Evolutionary conservation across 2,888 invertebrate genomes (phyloP).

Genomic region (Ptilodon capucinus): DNA sequence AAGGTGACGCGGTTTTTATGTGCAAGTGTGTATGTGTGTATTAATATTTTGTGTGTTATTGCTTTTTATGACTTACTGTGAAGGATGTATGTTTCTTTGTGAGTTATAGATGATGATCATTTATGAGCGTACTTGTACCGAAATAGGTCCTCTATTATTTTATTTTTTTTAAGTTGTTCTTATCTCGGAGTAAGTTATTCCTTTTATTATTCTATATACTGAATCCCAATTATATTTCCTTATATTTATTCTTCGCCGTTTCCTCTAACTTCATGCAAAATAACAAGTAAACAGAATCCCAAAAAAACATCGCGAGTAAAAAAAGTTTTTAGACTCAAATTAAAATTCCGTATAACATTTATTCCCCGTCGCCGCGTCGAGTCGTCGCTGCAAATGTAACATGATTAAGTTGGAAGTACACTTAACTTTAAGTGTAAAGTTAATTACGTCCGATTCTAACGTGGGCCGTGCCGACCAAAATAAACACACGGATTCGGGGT

Average conservation of each 20-base stretch:
- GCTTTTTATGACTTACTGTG: background rate
- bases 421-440: constrained; percentile 55
- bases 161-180: too few species aligned
- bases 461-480: constrained; percentile 35
- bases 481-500: constrained; percentile 36
- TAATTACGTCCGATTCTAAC: constrained; percentile 50
- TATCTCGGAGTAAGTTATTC: too few species aligned
- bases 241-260: background rate
- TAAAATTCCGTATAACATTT: constrained; percentile 2
- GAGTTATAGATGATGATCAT: background rate
- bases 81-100: background rate
- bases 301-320: background rate
- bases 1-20: constrained; percentile 16
- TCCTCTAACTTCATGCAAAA: background rate
- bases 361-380: constrained; percentile 7
- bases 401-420: constrained; percentile 36
- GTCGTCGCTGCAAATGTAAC: constrained; percentile 14
- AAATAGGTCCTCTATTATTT: too few species aligned
- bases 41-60: background rate
- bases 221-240: background rate
- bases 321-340: background rate
- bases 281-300: background rate
- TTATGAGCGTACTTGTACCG: background rate
- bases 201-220: background rate
- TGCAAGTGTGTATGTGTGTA: background rate